Evolutionary conservation across 2,797 vertebrate genomes (phyloP).

Genomic region (Salarias fasciatus): DNA sequence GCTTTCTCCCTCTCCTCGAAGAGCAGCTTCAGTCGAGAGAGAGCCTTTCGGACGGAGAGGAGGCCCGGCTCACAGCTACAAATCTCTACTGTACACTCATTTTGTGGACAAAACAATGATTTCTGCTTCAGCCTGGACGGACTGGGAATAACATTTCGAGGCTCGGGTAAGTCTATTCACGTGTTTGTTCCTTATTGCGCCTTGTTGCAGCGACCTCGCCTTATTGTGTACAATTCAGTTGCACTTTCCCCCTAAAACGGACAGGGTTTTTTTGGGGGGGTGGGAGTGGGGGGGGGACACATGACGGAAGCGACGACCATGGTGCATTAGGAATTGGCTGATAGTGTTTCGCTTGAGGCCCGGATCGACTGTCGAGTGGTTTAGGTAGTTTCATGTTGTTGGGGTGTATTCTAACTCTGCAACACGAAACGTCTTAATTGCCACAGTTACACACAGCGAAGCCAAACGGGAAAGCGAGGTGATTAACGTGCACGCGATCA

Average conservation of each 20-base stretch:
- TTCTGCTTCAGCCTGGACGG: constrained; percentile 38
- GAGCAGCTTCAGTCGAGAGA: constrained; percentile 90
- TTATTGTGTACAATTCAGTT: constrained; percentile 32
- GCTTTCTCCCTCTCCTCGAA: constrained; percentile 94
- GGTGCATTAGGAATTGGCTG: constrained; percentile 49
- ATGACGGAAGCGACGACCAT: constrained; percentile 47
- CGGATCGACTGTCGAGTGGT: constrained; percentile 91
- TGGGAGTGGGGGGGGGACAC: too few species aligned
- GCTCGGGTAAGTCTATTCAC: constrained; percentile 63
- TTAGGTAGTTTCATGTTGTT: constrained; percentile 99
- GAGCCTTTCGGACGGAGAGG: constrained; percentile 85
- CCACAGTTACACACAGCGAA: constrained; percentile 84
- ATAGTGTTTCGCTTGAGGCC: constrained; percentile 65
- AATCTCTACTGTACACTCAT: constrained; percentile 41
- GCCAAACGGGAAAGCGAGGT: constrained; percentile 54
- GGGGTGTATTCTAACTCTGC: constrained; percentile 94
- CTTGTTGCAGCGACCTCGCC: constrained; percentile 37
- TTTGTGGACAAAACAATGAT: constrained; percentile 53
- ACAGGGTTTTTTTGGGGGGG: constrained; percentile 22
- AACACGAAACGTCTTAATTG: constrained; percentile 98
- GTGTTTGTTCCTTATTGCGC: constrained; percentile 37
- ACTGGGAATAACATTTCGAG: constrained; percentile 42
- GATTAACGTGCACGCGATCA: constrained; percentile 12
- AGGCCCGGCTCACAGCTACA: constrained; percentile 76
- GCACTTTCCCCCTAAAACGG: constrained; percentile 24